These are phyloP conservation scores for Galbula dea DNA, from an alignment of 2,113 vertebrate genomes.

Conservation along the genomic window DNA sequence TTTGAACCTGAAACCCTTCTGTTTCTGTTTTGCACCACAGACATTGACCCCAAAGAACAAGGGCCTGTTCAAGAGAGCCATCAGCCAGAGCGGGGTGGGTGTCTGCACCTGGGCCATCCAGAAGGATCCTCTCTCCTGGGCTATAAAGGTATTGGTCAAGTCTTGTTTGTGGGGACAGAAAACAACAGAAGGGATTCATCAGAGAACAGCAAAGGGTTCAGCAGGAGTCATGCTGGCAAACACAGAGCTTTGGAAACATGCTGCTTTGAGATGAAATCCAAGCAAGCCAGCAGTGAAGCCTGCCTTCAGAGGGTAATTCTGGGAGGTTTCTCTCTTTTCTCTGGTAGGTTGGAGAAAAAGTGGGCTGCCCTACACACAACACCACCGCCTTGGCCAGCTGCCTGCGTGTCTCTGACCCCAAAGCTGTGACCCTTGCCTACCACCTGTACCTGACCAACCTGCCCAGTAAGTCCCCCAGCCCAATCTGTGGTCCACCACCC, in stretches of 20 bases:
- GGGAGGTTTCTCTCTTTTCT: neutral
- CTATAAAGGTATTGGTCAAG: conserved; percentile 72
- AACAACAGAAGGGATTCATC: neutral
- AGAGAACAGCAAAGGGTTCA: neutral
- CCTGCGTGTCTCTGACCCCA: conserved; percentile 77
- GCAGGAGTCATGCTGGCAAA: neutral
- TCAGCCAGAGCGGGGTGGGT: conserved; percentile 88
- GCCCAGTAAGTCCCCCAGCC: conserved; percentile 56
- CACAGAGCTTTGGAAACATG: accelerated
- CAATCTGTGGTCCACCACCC: accelerated
- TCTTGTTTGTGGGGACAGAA: neutral
- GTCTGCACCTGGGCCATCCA: conserved; percentile 87
- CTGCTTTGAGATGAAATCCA: neutral
- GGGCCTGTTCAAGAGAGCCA: conserved; percentile 86
- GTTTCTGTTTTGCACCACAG: conserved; percentile 51
- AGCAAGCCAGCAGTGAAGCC: neutral
- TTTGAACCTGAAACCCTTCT: neutral
- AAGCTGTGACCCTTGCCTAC: conserved; percentile 77
- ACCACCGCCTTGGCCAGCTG: conserved; percentile 73
- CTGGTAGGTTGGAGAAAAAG: conserved; percentile 77
- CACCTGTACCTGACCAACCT: conserved; percentile 42
- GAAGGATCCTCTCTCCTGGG: conserved; percentile 76
- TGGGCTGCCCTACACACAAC: conserved; percentile 80
- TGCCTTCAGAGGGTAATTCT: neutral
- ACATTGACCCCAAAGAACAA: conserved; percentile 85